Conservation (phyloP, 2,888 invertebrate species). For the Meloe dianella region DNA sequence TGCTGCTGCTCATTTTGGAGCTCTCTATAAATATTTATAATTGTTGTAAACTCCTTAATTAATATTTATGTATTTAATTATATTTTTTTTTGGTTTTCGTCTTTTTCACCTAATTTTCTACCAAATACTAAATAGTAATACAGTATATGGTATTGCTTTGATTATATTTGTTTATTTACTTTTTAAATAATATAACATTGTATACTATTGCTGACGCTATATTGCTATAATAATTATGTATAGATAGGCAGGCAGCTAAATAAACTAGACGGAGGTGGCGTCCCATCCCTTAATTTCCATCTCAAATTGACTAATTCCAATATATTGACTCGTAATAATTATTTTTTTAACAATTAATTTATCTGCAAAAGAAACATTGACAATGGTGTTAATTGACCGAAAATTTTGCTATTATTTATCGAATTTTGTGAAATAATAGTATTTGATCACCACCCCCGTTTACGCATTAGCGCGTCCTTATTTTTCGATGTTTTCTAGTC, state of each 20-base stretch:
- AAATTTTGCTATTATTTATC: constrained; percentile 5
- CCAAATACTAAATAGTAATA: constrained; percentile 54
- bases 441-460: constrained; percentile 30
- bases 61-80: constrained; percentile 38
- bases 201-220: constrained; percentile 59
- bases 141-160: constrained; percentile 58
- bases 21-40: not conserved
- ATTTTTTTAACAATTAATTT: not conserved
- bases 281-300: constrained; percentile 25
- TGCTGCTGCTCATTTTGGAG: constrained; percentile 45
- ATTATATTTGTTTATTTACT: constrained; percentile 50
- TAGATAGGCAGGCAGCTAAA: constrained; percentile 57
- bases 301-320: constrained; percentile 30
- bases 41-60: constrained; percentile 7
- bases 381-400: no score
- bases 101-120: constrained; percentile 46
- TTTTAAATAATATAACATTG: constrained; percentile 40
- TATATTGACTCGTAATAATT: constrained; percentile 14
- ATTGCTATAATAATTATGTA: constrained; percentile 55
- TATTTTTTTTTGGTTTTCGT: constrained; percentile 29
- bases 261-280: constrained; percentile 47
- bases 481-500: constrained; percentile 48
- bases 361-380: constrained; percentile 1
- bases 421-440: constrained; percentile 7
- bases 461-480: constrained; percentile 32